These are phyloP conservation scores for Muntiacus muntjak DNA, from an alignment of 2,113 vertebrate genomes.

Conservation along the genomic window DNA sequence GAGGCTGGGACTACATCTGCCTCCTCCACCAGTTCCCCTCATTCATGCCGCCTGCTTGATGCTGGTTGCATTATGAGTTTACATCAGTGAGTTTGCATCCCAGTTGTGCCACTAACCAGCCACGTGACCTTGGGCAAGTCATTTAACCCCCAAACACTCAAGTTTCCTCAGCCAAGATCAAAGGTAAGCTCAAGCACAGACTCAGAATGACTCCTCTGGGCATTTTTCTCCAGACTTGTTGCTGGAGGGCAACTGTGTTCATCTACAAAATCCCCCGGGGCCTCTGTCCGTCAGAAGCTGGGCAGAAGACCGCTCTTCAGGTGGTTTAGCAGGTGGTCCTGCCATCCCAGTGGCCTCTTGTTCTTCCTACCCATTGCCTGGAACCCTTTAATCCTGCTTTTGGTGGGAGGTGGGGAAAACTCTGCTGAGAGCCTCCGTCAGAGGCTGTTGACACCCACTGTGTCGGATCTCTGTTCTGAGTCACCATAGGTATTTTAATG, in stretches of 20 bases:
- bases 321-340: neutral
- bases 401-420: too few species aligned
- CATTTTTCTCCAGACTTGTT: neutral
- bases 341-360: neutral
- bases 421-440: neutral
- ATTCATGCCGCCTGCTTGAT: neutral
- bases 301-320: neutral
- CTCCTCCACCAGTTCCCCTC: neutral
- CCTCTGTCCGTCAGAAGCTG: rapidly evolving
- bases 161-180: neutral
- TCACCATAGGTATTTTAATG: neutral
- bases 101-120: neutral
- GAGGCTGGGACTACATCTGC: neutral
- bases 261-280: rapidly evolving
- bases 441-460: neutral
- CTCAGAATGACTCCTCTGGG: neutral
- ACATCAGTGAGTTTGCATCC: neutral
- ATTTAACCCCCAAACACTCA: neutral
- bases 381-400: neutral
- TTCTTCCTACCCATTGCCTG: rapidly evolving
- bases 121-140: neutral
- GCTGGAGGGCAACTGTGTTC: neutral
- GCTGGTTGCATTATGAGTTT: neutral
- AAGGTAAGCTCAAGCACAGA: neutral
- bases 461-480: neutral